A percentile compares a stretch with the other conserved stretches of the same genome.
Evolutionary conservation across 2,888 invertebrate species (phyloP).

Genomic region (Sympetrum striolatum): DNA sequence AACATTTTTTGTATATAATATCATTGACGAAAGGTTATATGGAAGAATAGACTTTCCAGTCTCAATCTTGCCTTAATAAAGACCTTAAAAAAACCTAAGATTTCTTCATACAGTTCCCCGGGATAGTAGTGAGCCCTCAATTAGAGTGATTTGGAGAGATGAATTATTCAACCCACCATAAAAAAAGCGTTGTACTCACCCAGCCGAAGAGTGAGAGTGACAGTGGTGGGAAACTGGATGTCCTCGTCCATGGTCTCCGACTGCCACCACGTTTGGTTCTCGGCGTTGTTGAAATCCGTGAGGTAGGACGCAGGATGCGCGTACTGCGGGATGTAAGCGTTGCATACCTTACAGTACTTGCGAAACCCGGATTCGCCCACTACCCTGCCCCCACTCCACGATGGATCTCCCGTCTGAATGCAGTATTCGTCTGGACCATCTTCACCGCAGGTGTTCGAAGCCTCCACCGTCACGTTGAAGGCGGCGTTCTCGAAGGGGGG

Average conservation of each 20-base stretch:
- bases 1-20: too few species aligned
- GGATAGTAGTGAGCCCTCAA: too few species aligned
- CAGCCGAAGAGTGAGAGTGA: conserved; percentile 89
- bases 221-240: conserved; percentile 87
- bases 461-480: conserved; percentile 85
- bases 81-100: too few species aligned
- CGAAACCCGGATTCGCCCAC: conserved; percentile 53
- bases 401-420: conserved; percentile 78
- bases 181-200: conserved; percentile 64
- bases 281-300: conserved; percentile 90
- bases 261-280: conserved; percentile 96
- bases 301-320: conserved; percentile 78
- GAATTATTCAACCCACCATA: too few species aligned
- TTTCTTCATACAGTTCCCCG: too few species aligned
- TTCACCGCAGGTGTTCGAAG: conserved; percentile 95
- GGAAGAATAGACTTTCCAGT: too few species aligned
- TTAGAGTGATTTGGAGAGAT: too few species aligned
- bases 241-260: conserved; percentile 97
- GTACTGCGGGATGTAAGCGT: conserved; percentile 62
- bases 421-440: conserved; percentile 82
- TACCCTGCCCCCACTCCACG: background rate
- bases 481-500: conserved; percentile 98
- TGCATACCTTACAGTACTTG: conserved; percentile 84
- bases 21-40: too few species aligned
- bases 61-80: too few species aligned